A percentile compares a stretch with the other conserved stretches of the same genome.
phyloP scores from a whole-genome alignment of 1,140 invertebrate species.

The Apolygus lucorum region DNA sequence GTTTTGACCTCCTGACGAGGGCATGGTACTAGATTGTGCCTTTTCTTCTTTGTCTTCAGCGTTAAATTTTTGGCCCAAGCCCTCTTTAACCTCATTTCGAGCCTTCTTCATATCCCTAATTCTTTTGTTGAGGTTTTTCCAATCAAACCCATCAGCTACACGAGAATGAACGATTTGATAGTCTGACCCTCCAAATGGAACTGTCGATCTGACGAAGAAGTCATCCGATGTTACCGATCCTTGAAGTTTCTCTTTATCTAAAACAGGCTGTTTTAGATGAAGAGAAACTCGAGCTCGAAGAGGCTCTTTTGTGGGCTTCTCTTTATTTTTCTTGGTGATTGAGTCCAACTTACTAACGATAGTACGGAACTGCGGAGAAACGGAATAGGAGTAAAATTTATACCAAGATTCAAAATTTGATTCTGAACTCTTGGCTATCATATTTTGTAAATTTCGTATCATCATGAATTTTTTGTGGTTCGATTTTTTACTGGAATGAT shows the following conservation, averaged over 20 bases:
- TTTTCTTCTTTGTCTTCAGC: no score
- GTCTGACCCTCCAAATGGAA: no score
- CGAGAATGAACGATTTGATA: no score
- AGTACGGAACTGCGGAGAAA: not conserved
- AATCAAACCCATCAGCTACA: not conserved
- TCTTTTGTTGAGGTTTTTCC: not conserved
- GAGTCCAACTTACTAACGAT: not conserved
- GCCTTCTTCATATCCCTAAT: not conserved
- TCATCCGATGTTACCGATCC: not conserved
- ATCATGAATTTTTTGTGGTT: not conserved
- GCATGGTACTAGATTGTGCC: no score
- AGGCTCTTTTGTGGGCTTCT: no score
- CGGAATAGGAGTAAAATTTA: not conserved
- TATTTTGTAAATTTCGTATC: not conserved
- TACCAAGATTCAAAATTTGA: not conserved
- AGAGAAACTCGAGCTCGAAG: not conserved
- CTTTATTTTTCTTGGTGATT: not conserved
- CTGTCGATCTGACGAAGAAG: not conserved
- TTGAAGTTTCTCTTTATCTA: no score
- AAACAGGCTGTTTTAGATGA: no score
- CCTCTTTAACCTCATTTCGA: no score
- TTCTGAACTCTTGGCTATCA: not conserved
- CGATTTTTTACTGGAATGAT: not conserved
- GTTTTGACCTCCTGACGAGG: no score
- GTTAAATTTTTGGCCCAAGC: no score